phyloP scores from a whole-genome alignment of 2,113 vertebrate species.

The Ictidomys tridecemlineatus region DNA sequence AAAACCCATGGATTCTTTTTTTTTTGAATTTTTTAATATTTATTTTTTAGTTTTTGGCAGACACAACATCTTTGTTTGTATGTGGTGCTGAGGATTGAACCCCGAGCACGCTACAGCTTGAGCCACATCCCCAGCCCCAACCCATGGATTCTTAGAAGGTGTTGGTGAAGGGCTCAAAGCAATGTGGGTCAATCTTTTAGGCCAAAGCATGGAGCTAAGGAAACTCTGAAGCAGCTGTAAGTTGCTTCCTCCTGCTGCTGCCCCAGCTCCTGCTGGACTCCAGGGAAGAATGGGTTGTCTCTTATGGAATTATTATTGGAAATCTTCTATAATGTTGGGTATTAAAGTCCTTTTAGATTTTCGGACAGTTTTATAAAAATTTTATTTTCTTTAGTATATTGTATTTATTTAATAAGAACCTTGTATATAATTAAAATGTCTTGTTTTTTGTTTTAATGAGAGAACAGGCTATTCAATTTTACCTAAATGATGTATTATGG shows the following conservation, averaged over 20 bases:
- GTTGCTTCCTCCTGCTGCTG: neutral
- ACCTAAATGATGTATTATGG: neutral
- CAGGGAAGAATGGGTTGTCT: neutral
- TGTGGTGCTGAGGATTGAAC: too few relatives aligned
- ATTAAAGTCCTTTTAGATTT: neutral
- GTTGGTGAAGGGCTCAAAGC: neutral
- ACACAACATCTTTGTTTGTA: too few relatives aligned
- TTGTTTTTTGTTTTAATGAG: constrained; percentile 26
- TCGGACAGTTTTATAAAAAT: neutral
- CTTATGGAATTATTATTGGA: neutral
- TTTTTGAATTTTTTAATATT: too few relatives aligned
- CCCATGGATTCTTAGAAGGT: neutral
- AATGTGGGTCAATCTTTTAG: neutral
- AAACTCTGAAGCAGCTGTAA: neutral
- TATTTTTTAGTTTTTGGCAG: too few relatives aligned
- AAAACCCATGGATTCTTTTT: neutral
- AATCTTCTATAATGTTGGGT: neutral
- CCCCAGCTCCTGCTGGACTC: neutral
- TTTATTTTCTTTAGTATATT: constrained; percentile 18
- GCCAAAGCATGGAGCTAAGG: neutral
- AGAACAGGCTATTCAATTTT: neutral
- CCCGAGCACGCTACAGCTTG: too few relatives aligned
- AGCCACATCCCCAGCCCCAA: neutral
- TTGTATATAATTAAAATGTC: neutral
- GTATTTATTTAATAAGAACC: neutral